Evolutionary conservation across 1,140 invertebrate species (phyloP).

Genomic region (Antheraea pernyi): DNA sequence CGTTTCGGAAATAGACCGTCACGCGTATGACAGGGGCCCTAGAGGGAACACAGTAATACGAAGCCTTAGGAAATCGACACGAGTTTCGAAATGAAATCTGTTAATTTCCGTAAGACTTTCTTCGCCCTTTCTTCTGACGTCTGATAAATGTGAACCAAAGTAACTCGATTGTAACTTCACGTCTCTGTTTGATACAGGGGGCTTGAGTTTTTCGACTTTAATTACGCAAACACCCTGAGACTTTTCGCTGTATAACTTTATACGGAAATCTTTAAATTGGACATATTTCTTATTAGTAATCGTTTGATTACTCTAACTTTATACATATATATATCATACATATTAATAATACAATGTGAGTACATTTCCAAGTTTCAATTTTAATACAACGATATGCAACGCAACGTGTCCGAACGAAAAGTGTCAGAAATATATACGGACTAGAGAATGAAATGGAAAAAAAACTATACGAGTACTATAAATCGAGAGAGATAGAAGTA

Average conservation of each 20-base stretch:
- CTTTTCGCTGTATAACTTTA: background rate
- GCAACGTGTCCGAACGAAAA: too few species aligned
- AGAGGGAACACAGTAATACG: background rate
- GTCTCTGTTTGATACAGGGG: constrained; percentile 13
- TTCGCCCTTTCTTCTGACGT: constrained; percentile 4
- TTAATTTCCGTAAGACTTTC: constrained; percentile 35
- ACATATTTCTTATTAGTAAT: background rate
- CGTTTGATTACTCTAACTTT: background rate
- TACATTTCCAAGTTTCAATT: too few species aligned
- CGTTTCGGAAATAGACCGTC: background rate
- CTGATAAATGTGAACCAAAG: constrained; percentile 4
- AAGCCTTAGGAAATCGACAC: background rate
- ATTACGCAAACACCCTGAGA: constrained; percentile 9
- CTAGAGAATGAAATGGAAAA: too few species aligned
- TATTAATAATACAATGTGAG: too few species aligned
- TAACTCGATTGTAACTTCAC: constrained; percentile 12
- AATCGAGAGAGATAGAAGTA: too few species aligned
- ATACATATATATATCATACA: background rate
- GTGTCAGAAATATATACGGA: too few species aligned
- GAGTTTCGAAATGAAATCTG: constrained; percentile 37
- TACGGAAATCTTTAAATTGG: background rate
- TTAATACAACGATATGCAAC: too few species aligned
- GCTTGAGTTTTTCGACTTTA: constrained; percentile 16
- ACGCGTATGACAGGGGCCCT: background rate
- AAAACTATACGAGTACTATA: too few species aligned